Evolutionary conservation across 2,797 vertebrate genomes (phyloP).

Genomic region (Coreius guichenoti): DNA sequence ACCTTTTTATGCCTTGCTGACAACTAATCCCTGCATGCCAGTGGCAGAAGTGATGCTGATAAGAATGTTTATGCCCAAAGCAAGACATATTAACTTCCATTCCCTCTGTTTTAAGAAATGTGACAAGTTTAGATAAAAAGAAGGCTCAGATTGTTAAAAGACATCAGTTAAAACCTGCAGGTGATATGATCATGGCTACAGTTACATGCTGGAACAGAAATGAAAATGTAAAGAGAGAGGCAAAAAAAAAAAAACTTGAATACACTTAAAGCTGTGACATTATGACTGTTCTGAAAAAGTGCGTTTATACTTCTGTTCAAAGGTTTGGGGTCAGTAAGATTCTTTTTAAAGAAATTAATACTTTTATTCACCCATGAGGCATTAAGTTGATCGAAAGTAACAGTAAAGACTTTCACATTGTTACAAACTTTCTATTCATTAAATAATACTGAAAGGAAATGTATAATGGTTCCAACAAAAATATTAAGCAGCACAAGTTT

Average conservation of each 20-base stretch:
- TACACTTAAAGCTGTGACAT: too few relatives aligned
- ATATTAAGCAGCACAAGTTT: neutral
- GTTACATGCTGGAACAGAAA: neutral
- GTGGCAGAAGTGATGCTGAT: neutral
- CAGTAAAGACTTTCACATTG: neutral
- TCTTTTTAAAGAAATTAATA: neutral
- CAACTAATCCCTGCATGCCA: conserved; percentile 9
- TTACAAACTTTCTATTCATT: neutral
- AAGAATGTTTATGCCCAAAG: conserved; percentile 17
- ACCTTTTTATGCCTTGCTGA: neutral
- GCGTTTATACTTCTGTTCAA: neutral
- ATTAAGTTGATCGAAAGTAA: neutral
- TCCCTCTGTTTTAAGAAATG: neutral
- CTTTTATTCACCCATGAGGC: neutral
- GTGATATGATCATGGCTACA: neutral
- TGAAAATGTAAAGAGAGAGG: neutral
- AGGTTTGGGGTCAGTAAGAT: neutral
- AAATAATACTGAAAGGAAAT: neutral
- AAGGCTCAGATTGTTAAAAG: neutral
- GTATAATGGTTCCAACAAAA: neutral
- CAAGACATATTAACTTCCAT: neutral
- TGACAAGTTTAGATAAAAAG: neutral
- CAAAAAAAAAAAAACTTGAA: neutral
- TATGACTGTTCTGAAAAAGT: neutral
- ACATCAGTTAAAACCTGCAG: conserved; percentile 4